Evolutionary conservation across 2,888 invertebrate species (phyloP), one percentile per base, ranked within the genome.

Genomic region (Coecobrya sp.): DNA sequence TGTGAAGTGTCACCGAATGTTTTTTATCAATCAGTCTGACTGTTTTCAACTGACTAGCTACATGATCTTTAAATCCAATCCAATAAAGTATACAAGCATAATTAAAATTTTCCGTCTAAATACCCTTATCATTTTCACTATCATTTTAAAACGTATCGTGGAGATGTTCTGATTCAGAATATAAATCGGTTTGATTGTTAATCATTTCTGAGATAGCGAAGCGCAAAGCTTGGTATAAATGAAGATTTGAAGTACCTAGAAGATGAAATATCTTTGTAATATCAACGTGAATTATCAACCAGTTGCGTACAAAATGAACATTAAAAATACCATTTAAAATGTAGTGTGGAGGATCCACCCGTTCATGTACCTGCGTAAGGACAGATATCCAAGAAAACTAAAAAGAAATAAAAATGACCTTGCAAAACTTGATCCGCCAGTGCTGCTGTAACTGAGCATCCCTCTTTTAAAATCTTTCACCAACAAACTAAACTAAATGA

Each of bases 381-480:
- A 55, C 19, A 55, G 3, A 55, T 3, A 19, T 55, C 1, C 19
- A 55, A 55, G n/a, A 16, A 55, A 36, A n/a, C n/a, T n/a, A n/a
- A 42, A 42, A 70, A 5, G 10, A n/a, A 7, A 70, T 70, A n/a
- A 59, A 81, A 81, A 59, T 81, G 55, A 81, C 59, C 81, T 81
- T 81, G 81, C 19, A 30, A 81, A 81, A 81, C 81, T 81, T 30
- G 81, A 81, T 81, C 81, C n/a, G 22, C 81, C 19, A 55, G 55
- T 30, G 36, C 13, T 49, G 1, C 76, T 49, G 13, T 49, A 49
- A 76, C 13, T 76, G 49, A 11, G 49, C 13, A 25, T 76, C 19
- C 11, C 49, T 49, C 49, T 49, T 76, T 76, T 76, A 76, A n/a
- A 76, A 22, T 49, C 49, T 76, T 76, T 76, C 76, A 25, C 25